Conservation (phyloP, 2,888 invertebrate genomes). For the Heterodera filipjevi region DNA sequence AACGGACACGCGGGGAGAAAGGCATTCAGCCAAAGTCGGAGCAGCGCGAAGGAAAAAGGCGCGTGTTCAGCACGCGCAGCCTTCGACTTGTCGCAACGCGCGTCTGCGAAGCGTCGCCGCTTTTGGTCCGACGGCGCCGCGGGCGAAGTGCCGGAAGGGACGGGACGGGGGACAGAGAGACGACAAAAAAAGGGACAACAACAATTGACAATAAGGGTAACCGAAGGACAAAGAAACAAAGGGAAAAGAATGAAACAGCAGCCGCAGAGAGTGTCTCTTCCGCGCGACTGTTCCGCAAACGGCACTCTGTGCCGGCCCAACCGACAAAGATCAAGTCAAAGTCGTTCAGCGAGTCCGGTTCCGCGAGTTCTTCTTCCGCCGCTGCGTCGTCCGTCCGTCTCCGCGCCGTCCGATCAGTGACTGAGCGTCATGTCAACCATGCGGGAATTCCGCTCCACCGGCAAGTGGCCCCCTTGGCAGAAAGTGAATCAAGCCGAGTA, state of each 20-base stretch:
- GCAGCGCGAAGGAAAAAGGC: background rate
- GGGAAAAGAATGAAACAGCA: background rate
- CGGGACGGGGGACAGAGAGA: slow-evolving; percentile 9
- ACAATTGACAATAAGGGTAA: background rate
- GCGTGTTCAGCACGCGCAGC: slow-evolving; percentile 35
- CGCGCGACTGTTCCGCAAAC: background rate
- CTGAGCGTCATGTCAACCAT: background rate
- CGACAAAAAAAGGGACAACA: background rate
- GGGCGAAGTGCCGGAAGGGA: slow-evolving; percentile 21
- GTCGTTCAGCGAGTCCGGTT: slow-evolving; percentile 7
- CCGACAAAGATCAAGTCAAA: slow-evolving; percentile 4
- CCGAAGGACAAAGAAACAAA: background rate
- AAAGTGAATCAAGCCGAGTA: slow-evolving; percentile 30
- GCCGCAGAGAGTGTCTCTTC: background rate
- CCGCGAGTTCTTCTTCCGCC: background rate
- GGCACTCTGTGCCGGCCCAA: background rate
- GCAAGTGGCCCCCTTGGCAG: slow-evolving; percentile 29
- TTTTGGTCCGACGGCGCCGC: slow-evolving; percentile 22
- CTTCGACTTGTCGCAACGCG: slow-evolving; percentile 29
- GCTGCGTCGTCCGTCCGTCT: background rate
- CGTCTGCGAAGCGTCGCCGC: slow-evolving; percentile 31
- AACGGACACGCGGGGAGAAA: background rate
- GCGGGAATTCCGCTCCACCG: background rate
- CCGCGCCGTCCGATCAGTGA: background rate
- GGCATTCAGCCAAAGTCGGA: background rate